phyloP scores from a whole-genome alignment of 2,113 vertebrate genomes.

The Rhynchomys soricoides region DNA sequence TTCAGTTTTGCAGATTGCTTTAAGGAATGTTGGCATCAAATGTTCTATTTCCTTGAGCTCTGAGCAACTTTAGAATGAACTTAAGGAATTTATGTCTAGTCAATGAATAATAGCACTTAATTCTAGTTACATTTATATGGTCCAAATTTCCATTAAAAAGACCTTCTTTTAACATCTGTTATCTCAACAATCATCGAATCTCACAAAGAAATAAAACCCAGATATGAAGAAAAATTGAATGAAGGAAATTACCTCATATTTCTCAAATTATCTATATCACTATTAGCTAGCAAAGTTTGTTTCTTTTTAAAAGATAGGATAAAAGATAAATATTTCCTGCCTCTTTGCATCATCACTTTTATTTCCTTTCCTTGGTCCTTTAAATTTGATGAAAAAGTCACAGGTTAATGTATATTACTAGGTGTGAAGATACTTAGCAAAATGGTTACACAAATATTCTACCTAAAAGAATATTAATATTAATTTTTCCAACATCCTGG shows the following conservation, averaged over 20 bases:
- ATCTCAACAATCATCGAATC: not conserved
- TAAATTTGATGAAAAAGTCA: not conserved
- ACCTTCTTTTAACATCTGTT: not conserved
- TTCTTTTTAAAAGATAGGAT: not conserved
- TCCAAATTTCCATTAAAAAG: not conserved
- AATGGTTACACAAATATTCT: not conserved
- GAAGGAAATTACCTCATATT: not conserved
- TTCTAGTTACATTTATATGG: not conserved
- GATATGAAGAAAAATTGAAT: not conserved
- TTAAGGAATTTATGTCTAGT: not conserved
- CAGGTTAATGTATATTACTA: not conserved
- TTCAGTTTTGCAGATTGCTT: not conserved
- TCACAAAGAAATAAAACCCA: not conserved
- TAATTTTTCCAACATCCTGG: not conserved
- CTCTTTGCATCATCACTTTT: not conserved
- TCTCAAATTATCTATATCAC: not conserved
- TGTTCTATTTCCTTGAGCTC: not conserved
- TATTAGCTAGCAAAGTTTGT: not conserved
- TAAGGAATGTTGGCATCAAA: not conserved
- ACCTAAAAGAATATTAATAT: not conserved
- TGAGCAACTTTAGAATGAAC: conserved; percentile 11
- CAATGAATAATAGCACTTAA: not conserved
- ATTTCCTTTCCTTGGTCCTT: not conserved
- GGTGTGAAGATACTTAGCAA: not conserved
- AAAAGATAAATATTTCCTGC: not conserved